A percentile compares a stretch with the other conserved stretches of the same genome.
Evolutionary conservation across 1,140 invertebrate genomes (phyloP).

Genomic region (Pectinophora gossypiella): DNA sequence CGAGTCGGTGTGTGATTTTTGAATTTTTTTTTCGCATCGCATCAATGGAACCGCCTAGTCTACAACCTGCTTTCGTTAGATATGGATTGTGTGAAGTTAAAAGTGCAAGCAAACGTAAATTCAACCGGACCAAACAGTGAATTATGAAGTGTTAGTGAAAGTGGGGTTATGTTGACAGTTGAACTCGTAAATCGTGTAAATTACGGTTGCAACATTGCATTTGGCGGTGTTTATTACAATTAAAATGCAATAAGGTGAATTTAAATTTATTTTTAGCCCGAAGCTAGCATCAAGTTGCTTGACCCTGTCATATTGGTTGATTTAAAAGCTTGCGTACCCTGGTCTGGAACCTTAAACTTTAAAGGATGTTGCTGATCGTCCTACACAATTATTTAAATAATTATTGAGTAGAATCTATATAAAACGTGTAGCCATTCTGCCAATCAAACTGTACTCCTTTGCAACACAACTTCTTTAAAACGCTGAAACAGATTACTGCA

Average conservation of each 20-base stretch:
- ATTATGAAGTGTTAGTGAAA: conserved; percentile 31
- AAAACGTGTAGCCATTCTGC: too few relatives aligned
- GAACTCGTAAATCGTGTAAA: conserved; percentile 6
- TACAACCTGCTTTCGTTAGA: conserved; percentile 9
- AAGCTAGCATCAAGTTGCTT: not conserved
- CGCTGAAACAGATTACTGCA: too few relatives aligned
- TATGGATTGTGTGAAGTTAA: conserved; percentile 11
- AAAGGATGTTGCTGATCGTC: too few relatives aligned
- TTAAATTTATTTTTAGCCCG: not conserved
- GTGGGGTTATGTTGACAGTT: conserved; percentile 58
- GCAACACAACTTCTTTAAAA: too few relatives aligned
- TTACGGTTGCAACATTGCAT: not conserved
- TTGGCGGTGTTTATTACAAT: not conserved
- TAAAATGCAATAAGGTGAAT: conserved; percentile 9
- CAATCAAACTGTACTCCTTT: too few relatives aligned
- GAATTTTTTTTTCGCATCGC: conserved; percentile 22
- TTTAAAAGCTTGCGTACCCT: too few relatives aligned
- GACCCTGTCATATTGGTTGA: not conserved
- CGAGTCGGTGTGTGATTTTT: conserved; percentile 17
- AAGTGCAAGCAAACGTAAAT: conserved; percentile 3
- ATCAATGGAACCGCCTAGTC: conserved; percentile 29
- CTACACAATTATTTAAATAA: too few relatives aligned
- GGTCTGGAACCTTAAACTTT: too few relatives aligned
- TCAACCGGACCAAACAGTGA: conserved; percentile 11
- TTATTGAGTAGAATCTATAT: too few relatives aligned